Evolutionary conservation across 2,113 vertebrate genomes (phyloP), one percentile per base, ranked within the genome.

Genomic region (Lampris incognitus): DNA sequence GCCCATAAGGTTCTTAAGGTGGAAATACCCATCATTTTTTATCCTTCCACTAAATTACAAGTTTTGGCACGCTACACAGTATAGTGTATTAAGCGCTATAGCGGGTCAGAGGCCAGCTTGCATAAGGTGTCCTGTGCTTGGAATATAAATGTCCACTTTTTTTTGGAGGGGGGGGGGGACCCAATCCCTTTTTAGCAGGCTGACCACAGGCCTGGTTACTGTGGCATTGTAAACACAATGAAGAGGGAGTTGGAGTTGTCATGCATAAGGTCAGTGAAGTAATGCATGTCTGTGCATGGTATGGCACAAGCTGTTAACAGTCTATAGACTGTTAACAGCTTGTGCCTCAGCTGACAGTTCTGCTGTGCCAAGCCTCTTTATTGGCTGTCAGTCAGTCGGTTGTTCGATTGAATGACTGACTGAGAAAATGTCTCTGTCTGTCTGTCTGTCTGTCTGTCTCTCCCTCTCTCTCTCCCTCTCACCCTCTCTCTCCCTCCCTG

Each of bases 391-490:
- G 65, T 69, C 63, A 63, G 36, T 5, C 57, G 56, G 3, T 37
- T 71, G 61, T 58, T 39, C 41, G 10, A 79, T 56, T 2, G 56
- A 74, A 79, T 38, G 41, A 74, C 60, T 69, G 58, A 54, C 48
- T 82, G 51, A 46, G 46, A 38, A 49, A 62, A 52, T 49, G 9
- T 49, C 48, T 54, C 51, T 7, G 51, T 9, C 51, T 24, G 24
- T 24, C 24, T 24, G 24, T 0, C 24, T 24, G 24, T 24, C 24
- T 44, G 60, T 36, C 9, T 54, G 49, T 40, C 24, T 46, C 9
- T 49, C 5, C 66, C 41, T 41, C 24, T 24, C 24, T 24, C 24
- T 24, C 24, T 24, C 24, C 24, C 24, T 24, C 24, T 24, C 24
- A 24, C 24, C 24, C 24, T 24, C 24, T 24, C 24, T 24, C 24